Evolutionary conservation across 2,888 invertebrate genomes (phyloP).

Genomic region (Caenorhabditis sp.): DNA sequence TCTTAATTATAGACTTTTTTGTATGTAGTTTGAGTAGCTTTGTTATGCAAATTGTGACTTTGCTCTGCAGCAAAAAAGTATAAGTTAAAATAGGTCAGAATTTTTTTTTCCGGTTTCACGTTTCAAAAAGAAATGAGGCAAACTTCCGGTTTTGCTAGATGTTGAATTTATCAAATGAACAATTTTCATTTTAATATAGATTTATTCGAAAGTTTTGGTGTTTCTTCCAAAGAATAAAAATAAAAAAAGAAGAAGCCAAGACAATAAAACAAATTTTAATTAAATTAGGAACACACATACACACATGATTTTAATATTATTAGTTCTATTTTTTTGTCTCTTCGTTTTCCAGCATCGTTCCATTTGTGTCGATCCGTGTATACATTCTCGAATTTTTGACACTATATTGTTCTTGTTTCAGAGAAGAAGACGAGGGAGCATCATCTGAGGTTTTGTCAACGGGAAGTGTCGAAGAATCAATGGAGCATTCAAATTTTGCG

Average conservation of each 20-base stretch:
- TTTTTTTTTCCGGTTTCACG: not conserved
- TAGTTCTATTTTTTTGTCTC: slow-evolving; percentile 30
- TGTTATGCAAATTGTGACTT: not conserved
- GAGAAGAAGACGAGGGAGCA: slow-evolving; percentile 39
- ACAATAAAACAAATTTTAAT: slow-evolving; percentile 47
- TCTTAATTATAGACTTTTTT: too few relatives aligned
- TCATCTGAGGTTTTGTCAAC: slow-evolving; percentile 38
- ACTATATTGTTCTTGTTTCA: slow-evolving; percentile 10
- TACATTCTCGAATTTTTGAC: slow-evolving; percentile 20
- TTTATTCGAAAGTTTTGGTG: not conserved
- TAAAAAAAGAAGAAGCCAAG: slow-evolving; percentile 6
- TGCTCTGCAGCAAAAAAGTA: not conserved
- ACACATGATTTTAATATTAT: slow-evolving; percentile 49
- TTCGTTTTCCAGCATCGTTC: not conserved
- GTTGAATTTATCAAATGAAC: not conserved
- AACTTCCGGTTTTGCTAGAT: slow-evolving; percentile 20
- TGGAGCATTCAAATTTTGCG: slow-evolving; percentile 29
- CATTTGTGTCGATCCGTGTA: not conserved
- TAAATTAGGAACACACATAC: slow-evolving; percentile 45
- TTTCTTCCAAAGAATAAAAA: not conserved
- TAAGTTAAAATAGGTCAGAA: slow-evolving; percentile 2
- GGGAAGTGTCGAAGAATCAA: slow-evolving; percentile 34
- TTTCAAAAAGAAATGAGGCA: slow-evolving; percentile 7
- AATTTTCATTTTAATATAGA: too few relatives aligned
- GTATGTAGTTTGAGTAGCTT: not conserved